Conservation (phyloP, 2,888 invertebrate genomes). For the Hemaris fuciformis region DNA sequence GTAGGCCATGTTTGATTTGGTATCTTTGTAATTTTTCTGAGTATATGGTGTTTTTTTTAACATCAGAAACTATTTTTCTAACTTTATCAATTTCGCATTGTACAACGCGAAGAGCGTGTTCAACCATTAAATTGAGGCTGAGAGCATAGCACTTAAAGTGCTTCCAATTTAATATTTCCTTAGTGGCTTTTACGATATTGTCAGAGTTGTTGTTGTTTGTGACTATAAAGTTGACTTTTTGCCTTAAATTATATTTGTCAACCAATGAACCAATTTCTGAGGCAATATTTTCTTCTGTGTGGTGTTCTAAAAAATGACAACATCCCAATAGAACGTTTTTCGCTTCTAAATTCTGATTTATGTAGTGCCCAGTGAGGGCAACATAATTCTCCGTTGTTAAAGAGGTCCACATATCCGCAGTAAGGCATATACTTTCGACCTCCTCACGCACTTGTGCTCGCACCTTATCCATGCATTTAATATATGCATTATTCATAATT, state of each 20-base stretch:
- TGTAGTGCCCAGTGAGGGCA: constrained; percentile 33
- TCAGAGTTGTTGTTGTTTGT: constrained; percentile 42
- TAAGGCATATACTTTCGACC: constrained; percentile 25
- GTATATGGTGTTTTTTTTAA: constrained; percentile 27
- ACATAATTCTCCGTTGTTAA: constrained; percentile 19
- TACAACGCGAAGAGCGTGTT: constrained; percentile 19
- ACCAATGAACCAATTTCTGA: constrained; percentile 20
- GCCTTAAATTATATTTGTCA: constrained; percentile 18
- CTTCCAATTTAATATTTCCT: constrained; percentile 24
- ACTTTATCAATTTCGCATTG: constrained; percentile 23
- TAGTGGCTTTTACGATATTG: constrained; percentile 31
- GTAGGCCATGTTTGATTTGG: constrained; percentile 24
- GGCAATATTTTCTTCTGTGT: constrained; percentile 29
- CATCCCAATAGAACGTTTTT: constrained; percentile 32
- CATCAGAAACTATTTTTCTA: constrained; percentile 23
- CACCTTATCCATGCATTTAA: too few species aligned
- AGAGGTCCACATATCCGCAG: constrained; percentile 36
- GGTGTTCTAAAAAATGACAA: constrained; percentile 24
- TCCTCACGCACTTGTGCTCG: not conserved
- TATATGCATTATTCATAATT: constrained; percentile 15
- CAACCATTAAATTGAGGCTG: constrained; percentile 24
- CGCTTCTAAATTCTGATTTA: constrained; percentile 25
- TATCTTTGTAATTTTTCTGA: constrained; percentile 27
- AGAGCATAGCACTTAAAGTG: constrained; percentile 35
- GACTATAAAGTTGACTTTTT: constrained; percentile 33